Evolutionary conservation across 2,888 invertebrate species (phyloP).

Genomic region (Xanthorhoe spadicearia): DNA sequence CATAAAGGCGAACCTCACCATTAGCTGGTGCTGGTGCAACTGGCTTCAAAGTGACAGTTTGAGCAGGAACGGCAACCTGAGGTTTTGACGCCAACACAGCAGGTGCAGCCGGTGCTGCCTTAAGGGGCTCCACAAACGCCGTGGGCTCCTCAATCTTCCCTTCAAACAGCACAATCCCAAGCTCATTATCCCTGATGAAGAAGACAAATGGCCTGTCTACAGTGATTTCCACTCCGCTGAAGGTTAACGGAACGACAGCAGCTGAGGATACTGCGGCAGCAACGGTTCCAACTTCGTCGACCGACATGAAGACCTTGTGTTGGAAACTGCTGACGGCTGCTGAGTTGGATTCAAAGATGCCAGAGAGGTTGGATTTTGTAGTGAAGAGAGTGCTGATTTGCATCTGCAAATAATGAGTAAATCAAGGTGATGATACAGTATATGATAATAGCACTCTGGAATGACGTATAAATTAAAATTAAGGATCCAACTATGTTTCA

Average conservation of each 20-base stretch:
- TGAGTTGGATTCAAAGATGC: conserved; percentile 73
- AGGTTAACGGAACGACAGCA: conserved; percentile 86
- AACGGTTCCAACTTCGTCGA: conserved; percentile 87
- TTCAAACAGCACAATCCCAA: conserved; percentile 86
- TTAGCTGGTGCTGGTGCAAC: conserved; percentile 7
- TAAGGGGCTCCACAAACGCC: conserved; percentile 43
- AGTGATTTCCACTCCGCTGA: conserved; percentile 76
- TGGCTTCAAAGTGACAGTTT: conserved; percentile 1
- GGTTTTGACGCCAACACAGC: conserved; percentile 15
- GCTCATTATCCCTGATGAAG: conserved; percentile 84
- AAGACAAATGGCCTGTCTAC: conserved; percentile 88
- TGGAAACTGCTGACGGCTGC: conserved; percentile 82
- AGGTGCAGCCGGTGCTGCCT: background rate
- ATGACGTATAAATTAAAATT: too few relatives aligned
- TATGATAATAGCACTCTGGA: too few relatives aligned
- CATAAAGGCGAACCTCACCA: conserved; percentile 12
- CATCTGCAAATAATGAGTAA: conserved; percentile 74
- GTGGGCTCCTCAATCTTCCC: conserved; percentile 85
- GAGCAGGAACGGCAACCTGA: background rate
- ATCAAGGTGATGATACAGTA: too few relatives aligned
- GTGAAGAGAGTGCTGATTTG: conserved; percentile 84
- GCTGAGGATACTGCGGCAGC: conserved; percentile 87
- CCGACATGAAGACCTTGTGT: conserved; percentile 87
- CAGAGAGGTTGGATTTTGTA: conserved; percentile 82
- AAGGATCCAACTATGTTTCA: too few relatives aligned